Evolutionary conservation across 2,888 invertebrate species (phyloP).

Genomic region (Philereme transversata): DNA sequence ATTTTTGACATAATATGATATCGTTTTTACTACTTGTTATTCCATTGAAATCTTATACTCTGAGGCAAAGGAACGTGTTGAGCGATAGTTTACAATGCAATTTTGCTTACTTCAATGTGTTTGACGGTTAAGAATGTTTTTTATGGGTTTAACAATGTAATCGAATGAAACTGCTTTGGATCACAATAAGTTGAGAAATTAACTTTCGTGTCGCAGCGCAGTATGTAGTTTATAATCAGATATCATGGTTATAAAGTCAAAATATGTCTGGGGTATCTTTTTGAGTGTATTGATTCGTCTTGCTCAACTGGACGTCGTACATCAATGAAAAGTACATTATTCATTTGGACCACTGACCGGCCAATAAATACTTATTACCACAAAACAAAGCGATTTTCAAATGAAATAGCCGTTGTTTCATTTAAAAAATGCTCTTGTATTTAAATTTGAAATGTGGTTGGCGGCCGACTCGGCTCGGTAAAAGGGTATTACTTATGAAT

Average conservation of each 20-base stretch:
- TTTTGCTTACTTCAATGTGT: neutral
- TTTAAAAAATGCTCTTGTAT: slow-evolving; percentile 69
- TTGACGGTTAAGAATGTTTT: neutral
- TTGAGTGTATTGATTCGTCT: no score
- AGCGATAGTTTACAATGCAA: neutral
- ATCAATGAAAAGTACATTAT: neutral
- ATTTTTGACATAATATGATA: no score
- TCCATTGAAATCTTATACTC: neutral
- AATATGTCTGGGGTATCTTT: no score
- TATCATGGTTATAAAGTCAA: neutral
- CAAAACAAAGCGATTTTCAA: slow-evolving; percentile 24
- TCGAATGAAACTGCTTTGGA: neutral
- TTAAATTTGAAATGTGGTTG: slow-evolving; percentile 78
- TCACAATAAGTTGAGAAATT: neutral
- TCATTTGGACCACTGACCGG: neutral
- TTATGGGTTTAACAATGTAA: neutral
- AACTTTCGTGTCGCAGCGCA: neutral
- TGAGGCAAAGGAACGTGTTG: neutral
- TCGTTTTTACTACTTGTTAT: neutral
- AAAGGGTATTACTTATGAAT: slow-evolving; percentile 83
- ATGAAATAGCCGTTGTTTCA: slow-evolving; percentile 40
- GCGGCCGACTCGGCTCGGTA: slow-evolving; percentile 62
- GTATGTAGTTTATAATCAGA: neutral
- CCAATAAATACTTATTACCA: slow-evolving; percentile 32
- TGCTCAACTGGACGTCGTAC: neutral